Percentiles rank a stretch among this genome's conserved stretches.
Conservation (phyloP, 2,113 vertebrate genomes). For the Perognathus longimembris region DNA sequence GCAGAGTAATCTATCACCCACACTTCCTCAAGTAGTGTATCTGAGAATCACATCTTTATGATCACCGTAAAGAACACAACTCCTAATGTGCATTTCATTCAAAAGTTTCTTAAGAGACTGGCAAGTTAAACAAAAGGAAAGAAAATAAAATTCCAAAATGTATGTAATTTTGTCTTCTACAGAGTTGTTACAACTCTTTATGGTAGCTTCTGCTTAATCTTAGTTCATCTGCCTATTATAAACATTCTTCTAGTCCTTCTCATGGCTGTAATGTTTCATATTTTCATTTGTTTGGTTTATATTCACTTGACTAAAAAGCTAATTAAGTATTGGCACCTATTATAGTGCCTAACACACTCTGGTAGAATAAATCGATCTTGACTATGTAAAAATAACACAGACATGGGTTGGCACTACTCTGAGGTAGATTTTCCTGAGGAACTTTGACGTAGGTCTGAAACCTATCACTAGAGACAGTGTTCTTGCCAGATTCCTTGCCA, state of each 20-base stretch:
- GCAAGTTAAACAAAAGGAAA: no score
- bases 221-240: background rate
- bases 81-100: slow-evolving; percentile 2
- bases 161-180: no score
- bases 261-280: background rate
- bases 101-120: no score
- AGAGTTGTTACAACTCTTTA: background rate
- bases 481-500: background rate
- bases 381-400: background rate
- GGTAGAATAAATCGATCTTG: background rate
- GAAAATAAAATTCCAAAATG: no score
- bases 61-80: background rate
- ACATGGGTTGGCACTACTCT: background rate
- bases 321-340: background rate
- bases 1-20: background rate
- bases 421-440: background rate
- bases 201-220: background rate
- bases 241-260: background rate
- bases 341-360: background rate
- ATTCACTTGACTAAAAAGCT: background rate
- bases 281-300: background rate
- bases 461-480: no score
- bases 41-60: background rate
- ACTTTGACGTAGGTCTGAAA: background rate
- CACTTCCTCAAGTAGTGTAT: background rate